phyloP scores from a whole-genome alignment of 2,888 invertebrate genomes.

The Ectropis crepuscularia region DNA sequence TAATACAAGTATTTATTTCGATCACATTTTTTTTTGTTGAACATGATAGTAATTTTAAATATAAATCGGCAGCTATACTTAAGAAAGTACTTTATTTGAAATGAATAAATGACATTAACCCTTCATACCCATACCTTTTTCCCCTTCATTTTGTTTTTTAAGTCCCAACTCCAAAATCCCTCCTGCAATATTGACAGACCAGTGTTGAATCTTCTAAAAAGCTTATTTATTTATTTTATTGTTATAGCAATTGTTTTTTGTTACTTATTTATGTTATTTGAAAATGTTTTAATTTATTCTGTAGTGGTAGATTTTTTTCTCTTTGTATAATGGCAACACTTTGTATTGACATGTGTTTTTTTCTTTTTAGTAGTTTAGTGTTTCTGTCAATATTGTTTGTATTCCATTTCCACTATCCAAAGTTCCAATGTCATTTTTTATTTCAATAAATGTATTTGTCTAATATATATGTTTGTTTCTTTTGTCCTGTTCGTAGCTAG shows the following conservation, averaged over 20 bases:
- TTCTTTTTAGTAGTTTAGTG: slow-evolving; percentile 72
- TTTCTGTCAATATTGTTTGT: slow-evolving; percentile 83
- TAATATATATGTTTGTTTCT: slow-evolving; percentile 62
- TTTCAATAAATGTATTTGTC: slow-evolving; percentile 83
- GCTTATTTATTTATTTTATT: slow-evolving; percentile 79
- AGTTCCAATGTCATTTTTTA: slow-evolving; percentile 81
- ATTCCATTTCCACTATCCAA: slow-evolving; percentile 74
- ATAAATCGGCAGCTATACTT: slow-evolving; percentile 80
- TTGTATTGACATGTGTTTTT: slow-evolving; percentile 67
- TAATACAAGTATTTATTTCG: slow-evolving; percentile 62
- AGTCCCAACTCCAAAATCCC: slow-evolving; percentile 48
- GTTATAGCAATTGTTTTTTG: slow-evolving; percentile 79
- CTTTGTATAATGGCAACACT: slow-evolving; percentile 66
- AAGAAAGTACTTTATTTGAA: slow-evolving; percentile 75
- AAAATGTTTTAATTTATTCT: slow-evolving; percentile 81
- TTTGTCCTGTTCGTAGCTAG: slow-evolving; percentile 37
- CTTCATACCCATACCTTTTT: slow-evolving; percentile 21
- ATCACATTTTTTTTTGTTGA: slow-evolving; percentile 69
- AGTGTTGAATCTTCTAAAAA: slow-evolving; percentile 79
- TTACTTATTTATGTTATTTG: slow-evolving; percentile 77
- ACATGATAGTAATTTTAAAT: slow-evolving; percentile 70
- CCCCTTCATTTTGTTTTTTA: slow-evolving; percentile 44
- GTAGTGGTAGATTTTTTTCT: slow-evolving; percentile 63
- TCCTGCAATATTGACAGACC: slow-evolving; percentile 84
- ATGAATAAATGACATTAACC: slow-evolving; percentile 79